These are phyloP conservation scores for Riptortus pedestris DNA, from an alignment of 1,140 invertebrate species.

Conservation along the genomic window DNA sequence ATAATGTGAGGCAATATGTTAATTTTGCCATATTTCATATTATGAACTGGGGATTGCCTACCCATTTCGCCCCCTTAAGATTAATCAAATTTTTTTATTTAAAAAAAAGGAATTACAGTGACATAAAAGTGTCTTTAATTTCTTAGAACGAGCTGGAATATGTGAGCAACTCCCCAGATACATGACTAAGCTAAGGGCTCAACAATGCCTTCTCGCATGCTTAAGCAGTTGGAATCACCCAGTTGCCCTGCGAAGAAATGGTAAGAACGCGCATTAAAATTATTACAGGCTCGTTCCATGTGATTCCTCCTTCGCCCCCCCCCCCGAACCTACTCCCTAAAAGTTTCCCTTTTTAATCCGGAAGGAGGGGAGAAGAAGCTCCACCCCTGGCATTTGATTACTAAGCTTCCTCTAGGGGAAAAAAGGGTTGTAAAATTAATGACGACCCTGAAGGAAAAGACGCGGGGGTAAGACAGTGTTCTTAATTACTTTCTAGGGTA, in stretches of 20 bases:
- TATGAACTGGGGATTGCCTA: no score
- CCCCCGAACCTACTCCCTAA: background rate
- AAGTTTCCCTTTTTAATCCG: conserved; percentile 18
- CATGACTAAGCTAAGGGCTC: no score
- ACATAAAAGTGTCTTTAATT: no score
- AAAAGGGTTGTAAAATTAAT: conserved; percentile 19
- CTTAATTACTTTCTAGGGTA: conserved; percentile 17
- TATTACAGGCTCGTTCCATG: background rate
- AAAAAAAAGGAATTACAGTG: no score
- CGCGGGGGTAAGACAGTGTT: conserved; percentile 13
- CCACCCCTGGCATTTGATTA: conserved; percentile 12
- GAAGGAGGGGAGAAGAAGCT: background rate
- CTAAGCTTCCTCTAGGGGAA: conserved; percentile 17
- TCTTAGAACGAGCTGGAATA: no score
- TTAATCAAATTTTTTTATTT: no score
- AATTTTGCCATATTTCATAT: no score
- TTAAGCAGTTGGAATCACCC: no score
- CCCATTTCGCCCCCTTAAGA: no score
- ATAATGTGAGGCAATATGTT: no score
- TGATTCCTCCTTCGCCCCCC: conserved; percentile 2
- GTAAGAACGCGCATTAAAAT: conserved; percentile 1
- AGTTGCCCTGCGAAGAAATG: background rate
- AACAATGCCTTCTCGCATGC: no score
- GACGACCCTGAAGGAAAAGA: conserved; percentile 17
- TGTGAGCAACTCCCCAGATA: no score